Evolutionary conservation across 2,888 invertebrate genomes (phyloP).

Genomic region (Melanchra persicariae): DNA sequence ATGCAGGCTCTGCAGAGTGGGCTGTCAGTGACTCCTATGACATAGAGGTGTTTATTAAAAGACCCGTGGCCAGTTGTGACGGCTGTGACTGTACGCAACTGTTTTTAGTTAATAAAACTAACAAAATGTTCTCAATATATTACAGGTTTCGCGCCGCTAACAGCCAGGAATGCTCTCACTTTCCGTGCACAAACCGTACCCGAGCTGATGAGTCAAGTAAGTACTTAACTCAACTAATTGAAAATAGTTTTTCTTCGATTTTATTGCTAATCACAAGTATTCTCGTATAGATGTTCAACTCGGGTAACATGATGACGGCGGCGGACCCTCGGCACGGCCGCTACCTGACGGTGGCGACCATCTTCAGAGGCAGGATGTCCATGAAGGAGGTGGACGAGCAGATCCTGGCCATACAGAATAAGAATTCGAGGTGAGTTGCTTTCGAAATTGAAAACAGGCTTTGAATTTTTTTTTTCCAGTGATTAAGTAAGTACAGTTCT

Average conservation of each 20-base stretch:
- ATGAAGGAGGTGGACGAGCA: constrained; percentile 97
- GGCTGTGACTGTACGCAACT: no score
- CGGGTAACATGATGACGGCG: constrained; percentile 97
- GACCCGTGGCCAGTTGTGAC: no score
- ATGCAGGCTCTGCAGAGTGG: no score
- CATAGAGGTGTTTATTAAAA: no score
- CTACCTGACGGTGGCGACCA: constrained; percentile 96
- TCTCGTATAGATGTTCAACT: constrained; percentile 92
- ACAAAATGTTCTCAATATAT: neutral
- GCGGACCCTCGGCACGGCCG: constrained; percentile 95
- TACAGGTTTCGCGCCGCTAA: constrained; percentile 94
- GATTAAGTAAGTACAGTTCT: no score
- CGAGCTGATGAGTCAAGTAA: constrained; percentile 93
- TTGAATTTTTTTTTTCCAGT: no score
- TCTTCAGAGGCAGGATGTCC: constrained; percentile 95
- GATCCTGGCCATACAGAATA: constrained; percentile 95
- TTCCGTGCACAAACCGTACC: constrained; percentile 94
- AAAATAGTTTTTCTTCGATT: neutral
- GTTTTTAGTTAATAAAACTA: neutral
- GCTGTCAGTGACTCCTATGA: no score
- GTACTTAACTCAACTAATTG: no score
- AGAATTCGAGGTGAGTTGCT: constrained; percentile 91
- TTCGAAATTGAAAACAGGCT: neutral
- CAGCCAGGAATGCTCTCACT: constrained; percentile 93
- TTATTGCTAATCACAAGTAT: neutral